Conservation (phyloP, 2,888 invertebrate genomes). For the Beris morrisii region DNA sequence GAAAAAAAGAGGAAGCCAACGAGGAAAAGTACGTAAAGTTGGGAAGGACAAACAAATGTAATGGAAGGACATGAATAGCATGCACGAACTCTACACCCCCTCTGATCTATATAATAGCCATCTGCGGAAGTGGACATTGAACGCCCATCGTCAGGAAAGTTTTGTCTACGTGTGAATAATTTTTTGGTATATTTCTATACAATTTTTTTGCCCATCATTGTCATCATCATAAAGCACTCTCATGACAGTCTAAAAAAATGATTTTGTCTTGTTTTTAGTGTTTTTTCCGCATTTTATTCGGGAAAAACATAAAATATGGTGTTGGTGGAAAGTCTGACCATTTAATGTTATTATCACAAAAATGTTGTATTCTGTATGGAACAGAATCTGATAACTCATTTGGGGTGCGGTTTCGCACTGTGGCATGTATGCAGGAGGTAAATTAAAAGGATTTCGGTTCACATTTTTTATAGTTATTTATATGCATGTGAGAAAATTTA, state of each 20-base stretch:
- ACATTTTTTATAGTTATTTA: constrained; percentile 7
- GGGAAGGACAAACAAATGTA: not conserved
- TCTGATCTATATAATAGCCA: not conserved
- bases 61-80: not conserved
- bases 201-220: too few species aligned
- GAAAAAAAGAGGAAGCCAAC: not conserved
- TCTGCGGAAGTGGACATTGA: not conserved
- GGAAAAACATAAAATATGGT: not conserved
- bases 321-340: not conserved
- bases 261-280: too few species aligned
- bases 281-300: too few species aligned
- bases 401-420: constrained; percentile 7
- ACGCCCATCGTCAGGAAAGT: not conserved
- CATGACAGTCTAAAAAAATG: too few species aligned
- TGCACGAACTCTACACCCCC: not conserved
- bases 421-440: not conserved
- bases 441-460: constrained; percentile 4
- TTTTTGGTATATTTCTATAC: too few species aligned
- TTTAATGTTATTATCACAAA: constrained; percentile 8
- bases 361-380: not conserved
- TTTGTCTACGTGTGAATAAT: too few species aligned
- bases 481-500: not conserved
- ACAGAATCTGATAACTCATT: constrained; percentile 7
- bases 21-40: not conserved
- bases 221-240: too few species aligned